Base-by-base conservation (phyloP, 2,797 vertebrate genomes). In the Anguilla obscura region DNA sequence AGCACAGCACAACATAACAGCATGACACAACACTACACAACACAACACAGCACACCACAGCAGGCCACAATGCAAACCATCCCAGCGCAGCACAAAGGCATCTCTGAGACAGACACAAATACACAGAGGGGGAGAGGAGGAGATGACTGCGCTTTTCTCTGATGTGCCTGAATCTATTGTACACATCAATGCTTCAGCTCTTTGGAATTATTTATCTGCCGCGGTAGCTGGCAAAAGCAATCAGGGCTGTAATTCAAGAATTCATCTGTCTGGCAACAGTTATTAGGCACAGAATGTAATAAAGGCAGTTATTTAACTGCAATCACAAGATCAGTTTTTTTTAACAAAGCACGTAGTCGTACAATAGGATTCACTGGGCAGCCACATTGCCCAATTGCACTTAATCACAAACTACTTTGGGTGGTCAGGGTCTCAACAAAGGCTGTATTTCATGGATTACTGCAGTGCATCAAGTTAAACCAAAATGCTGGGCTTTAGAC, bases 271-370 rank as follows among this genome's bases (percentile, higher is more conserved):
- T 69, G 58, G 36, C 33, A 69, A 12, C 30, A 40, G 63, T 45
- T 63, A 50, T 4, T 18, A 0, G 33, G 82, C 63, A 54, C 63
- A 21, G 48, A 71, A 21, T 36, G 36, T 58, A 14, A 83, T 52
- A 27, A 48, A 69, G 27, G 18, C 52, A 40, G 52, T 63, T 30
- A 87, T 74, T 80, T 12, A 82, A 50, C 79, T 83, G 80, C 58
- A 24, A 88, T 85, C 66, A 88, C 87, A 84, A 84, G 69, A 84
- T 71, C 63, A 30, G 21, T 36, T 40, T 36, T 76, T 30, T 58
- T 33, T 80, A 80, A 63, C 40, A 58, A 71, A 66, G 30, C 58
- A 48, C 16, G 48, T 4, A 56, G 63, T 18, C 63, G 27, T 45
- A n/a, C 40, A 84, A 54, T 48, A 24, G 48, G 84, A 84, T 85